A percentile compares a stretch with the other conserved stretches of the same genome.
Evolutionary conservation across 37 sponge, comb jelly and placozoan species (phyloP).

Genomic region (Spongilla lacustris): DNA sequence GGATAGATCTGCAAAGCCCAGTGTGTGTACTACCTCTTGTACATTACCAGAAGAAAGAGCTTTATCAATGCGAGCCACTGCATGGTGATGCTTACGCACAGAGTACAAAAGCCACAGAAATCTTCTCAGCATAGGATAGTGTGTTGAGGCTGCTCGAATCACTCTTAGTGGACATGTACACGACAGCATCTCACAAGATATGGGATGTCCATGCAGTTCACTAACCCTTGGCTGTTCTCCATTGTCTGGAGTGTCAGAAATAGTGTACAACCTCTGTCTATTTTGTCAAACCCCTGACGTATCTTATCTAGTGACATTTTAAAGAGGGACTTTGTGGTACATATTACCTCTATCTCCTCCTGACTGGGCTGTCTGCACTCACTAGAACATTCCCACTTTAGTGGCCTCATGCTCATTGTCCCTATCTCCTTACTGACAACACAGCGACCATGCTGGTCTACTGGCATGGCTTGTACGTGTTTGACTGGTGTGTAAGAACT

Average conservation of each 20-base stretch:
- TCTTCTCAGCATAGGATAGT: slow-evolving; percentile 3
- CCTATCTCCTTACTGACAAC: slow-evolving; percentile 11
- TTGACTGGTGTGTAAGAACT: neutral
- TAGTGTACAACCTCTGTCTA: neutral
- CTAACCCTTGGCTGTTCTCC: neutral
- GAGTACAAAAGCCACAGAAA: slow-evolving; percentile 6
- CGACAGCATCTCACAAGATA: neutral
- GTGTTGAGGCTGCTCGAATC: slow-evolving; percentile 18
- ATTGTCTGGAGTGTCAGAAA: neutral
- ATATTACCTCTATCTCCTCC: neutral
- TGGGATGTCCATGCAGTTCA: slow-evolving; percentile 23
- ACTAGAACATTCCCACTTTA: slow-evolving; percentile 22
- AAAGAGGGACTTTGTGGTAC: neutral
- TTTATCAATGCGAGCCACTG: neutral
- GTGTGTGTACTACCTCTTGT: neutral
- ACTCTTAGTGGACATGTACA: slow-evolving; percentile 6
- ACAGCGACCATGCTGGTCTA: slow-evolving; percentile 30
- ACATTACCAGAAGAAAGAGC: slow-evolving; percentile 2
- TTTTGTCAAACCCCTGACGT: neutral
- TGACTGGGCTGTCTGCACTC: slow-evolving; percentile 8
- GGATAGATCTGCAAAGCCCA: slow-evolving; percentile 11
- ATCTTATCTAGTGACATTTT: neutral
- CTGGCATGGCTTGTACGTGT: slow-evolving; percentile 3
- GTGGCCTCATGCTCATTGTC: too few species aligned
- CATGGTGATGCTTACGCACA: neutral